phyloP scores from a whole-genome alignment of 1,140 invertebrate species.

The Drosophila lacteicornis region DNA sequence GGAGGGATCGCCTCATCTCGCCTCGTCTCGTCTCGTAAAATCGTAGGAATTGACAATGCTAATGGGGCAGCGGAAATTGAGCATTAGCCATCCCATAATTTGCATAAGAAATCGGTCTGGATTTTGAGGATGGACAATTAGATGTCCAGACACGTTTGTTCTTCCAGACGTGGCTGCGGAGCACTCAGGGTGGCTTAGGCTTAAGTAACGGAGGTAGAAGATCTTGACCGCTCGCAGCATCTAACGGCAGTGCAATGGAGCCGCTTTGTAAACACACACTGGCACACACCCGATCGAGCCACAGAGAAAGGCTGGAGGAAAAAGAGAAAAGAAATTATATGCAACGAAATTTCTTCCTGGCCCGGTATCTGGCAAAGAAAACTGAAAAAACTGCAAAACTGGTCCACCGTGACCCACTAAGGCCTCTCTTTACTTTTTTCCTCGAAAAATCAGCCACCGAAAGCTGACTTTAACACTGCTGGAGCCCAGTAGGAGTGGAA shows the following conservation, averaged over 20 bases:
- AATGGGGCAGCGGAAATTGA: slow-evolving; percentile 69
- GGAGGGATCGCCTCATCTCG: slow-evolving; percentile 3
- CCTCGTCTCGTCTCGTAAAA: slow-evolving; percentile 27
- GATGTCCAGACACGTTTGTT: slow-evolving; percentile 53
- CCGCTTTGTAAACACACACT: slow-evolving; percentile 20
- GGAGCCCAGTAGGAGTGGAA: background rate
- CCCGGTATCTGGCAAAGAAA: slow-evolving; percentile 23
- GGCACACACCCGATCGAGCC: slow-evolving; percentile 7
- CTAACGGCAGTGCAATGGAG: slow-evolving; percentile 50
- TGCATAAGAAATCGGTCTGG: slow-evolving; percentile 64
- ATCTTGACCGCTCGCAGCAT: slow-evolving; percentile 35
- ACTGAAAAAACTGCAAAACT: slow-evolving; percentile 53
- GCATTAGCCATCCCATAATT: slow-evolving; percentile 61
- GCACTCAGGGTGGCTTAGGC: slow-evolving; percentile 44
- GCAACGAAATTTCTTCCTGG: slow-evolving; percentile 74
- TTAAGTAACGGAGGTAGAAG: slow-evolving; percentile 34
- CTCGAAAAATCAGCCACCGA: slow-evolving; percentile 34
- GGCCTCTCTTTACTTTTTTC: slow-evolving; percentile 34
- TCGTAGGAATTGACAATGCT: slow-evolving; percentile 74
- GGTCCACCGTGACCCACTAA: slow-evolving; percentile 78
- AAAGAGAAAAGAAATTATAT: slow-evolving; percentile 63
- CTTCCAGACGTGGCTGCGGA: slow-evolving; percentile 32
- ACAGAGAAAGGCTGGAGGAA: slow-evolving; percentile 30
- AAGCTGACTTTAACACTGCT: slow-evolving; percentile 25
- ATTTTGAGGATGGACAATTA: slow-evolving; percentile 42